These are phyloP conservation scores for Glaucopsyche alexis DNA, from an alignment of 2,888 invertebrate species.

Conservation along the genomic window DNA sequence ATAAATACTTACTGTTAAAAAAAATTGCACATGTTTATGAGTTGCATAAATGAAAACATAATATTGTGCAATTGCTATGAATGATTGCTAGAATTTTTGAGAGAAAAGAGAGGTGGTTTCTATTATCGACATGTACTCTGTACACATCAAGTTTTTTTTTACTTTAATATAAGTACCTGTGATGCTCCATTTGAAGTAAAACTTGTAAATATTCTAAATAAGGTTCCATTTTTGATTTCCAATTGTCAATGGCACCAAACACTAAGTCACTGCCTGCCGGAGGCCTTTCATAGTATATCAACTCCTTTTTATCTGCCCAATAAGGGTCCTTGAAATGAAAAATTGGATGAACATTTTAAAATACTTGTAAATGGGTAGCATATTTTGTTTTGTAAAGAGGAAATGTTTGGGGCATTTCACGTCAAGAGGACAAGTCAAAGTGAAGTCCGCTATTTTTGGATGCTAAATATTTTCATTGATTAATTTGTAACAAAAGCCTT, in stretches of 20 bases:
- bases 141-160: too few relatives aligned
- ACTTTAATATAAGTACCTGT: constrained; percentile 75
- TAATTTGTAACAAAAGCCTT: too few relatives aligned
- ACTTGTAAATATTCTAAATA: constrained; percentile 84
- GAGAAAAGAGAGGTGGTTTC: too few relatives aligned
- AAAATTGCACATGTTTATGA: too few relatives aligned
- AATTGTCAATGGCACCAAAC: constrained; percentile 81
- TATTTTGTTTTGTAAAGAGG: background rate
- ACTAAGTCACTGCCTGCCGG: constrained; percentile 70
- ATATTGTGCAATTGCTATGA: too few relatives aligned
- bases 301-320: constrained; percentile 79
- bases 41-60: background rate
- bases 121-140: too few relatives aligned
- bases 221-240: constrained; percentile 82
- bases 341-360: background rate
- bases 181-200: constrained; percentile 83
- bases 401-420: too few relatives aligned
- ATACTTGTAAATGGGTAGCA: background rate
- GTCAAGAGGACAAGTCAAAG: too few relatives aligned
- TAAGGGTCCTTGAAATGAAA: constrained; percentile 68
- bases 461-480: too few relatives aligned
- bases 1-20: too few relatives aligned
- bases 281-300: constrained; percentile 80
- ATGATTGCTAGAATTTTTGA: too few relatives aligned
- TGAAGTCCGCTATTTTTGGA: too few relatives aligned